Evolutionary conservation across 2,797 vertebrate genomes (phyloP).

Genomic region (Anguilla obscura): DNA sequence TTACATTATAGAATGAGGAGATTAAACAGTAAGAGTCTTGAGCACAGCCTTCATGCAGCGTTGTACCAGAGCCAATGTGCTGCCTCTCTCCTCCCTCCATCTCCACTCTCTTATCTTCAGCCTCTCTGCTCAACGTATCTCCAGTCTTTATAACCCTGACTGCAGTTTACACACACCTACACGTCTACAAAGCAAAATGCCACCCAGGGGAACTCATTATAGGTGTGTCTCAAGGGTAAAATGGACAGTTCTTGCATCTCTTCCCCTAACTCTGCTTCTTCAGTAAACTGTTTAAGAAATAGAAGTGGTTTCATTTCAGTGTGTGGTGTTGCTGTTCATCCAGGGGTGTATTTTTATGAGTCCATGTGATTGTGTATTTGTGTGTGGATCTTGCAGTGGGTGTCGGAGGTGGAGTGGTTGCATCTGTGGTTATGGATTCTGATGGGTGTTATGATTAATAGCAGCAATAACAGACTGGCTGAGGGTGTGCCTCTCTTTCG

Average conservation of each 20-base stretch:
- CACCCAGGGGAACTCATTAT: neutral
- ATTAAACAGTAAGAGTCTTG: neutral
- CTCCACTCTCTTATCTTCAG: neutral
- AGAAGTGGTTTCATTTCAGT: neutral
- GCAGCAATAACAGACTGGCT: neutral
- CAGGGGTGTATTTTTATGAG: neutral
- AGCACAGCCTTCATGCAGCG: neutral
- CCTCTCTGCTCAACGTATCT: neutral
- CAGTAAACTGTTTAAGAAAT: neutral
- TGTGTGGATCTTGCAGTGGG: neutral
- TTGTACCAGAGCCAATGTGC: neutral
- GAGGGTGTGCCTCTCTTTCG: neutral
- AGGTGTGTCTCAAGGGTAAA: slow-evolving; percentile 6
- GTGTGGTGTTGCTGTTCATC: neutral
- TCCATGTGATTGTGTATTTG: neutral
- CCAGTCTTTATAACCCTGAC: neutral
- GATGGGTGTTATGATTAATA: neutral
- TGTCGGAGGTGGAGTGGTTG: neutral
- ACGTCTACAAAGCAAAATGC: neutral
- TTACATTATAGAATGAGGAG: neutral
- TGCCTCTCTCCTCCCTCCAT: neutral
- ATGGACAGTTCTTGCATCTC: neutral
- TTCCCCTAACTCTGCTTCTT: neutral
- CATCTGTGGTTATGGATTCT: neutral
- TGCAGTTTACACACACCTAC: neutral